Percentiles rank a stretch among this genome's conserved stretches.
These are phyloP conservation scores for Tetropium fuscum DNA, from an alignment of 2,888 invertebrate species.

Conservation along the genomic window DNA sequence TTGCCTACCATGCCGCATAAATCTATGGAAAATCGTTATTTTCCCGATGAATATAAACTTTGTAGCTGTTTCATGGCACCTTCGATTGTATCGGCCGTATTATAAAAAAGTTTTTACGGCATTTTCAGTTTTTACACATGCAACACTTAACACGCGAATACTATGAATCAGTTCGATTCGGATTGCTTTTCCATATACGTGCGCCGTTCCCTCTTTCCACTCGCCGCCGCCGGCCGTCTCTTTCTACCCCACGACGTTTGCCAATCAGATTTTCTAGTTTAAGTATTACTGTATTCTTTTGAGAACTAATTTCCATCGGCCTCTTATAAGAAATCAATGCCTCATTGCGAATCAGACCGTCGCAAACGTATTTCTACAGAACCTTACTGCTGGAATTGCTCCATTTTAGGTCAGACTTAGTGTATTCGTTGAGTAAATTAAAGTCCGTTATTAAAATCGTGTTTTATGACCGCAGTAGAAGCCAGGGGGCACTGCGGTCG, in stretches of 20 bases:
- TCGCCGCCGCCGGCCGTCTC: not conserved
- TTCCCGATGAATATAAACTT: slow-evolving; percentile 52
- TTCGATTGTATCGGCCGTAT: slow-evolving; percentile 57
- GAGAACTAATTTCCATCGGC: slow-evolving; percentile 30
- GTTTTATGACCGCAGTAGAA: too few relatives aligned
- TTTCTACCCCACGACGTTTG: slow-evolving; percentile 27
- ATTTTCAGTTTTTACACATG: slow-evolving; percentile 61
- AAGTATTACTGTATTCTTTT: slow-evolving; percentile 38
- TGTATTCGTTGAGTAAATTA: too few relatives aligned
- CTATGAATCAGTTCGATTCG: slow-evolving; percentile 47
- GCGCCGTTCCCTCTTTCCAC: slow-evolving; percentile 1
- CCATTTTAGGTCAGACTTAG: too few relatives aligned
- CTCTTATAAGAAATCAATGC: slow-evolving; percentile 26
- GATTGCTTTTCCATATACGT: slow-evolving; percentile 40
- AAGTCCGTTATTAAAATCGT: too few relatives aligned
- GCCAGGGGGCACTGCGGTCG: too few relatives aligned
- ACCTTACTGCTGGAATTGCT: too few relatives aligned
- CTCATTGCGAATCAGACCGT: too few relatives aligned
- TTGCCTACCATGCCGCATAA: slow-evolving; percentile 31
- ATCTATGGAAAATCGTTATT: slow-evolving; percentile 51
- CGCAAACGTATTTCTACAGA: too few relatives aligned
- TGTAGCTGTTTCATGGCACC: slow-evolving; percentile 57
- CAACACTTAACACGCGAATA: slow-evolving; percentile 59
- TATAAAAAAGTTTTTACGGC: slow-evolving; percentile 63
- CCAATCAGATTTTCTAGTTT: slow-evolving; percentile 31